These are phyloP conservation scores for Trematocara variabile DNA, from an alignment of 2,113 vertebrate genomes.

Conservation along the genomic window DNA sequence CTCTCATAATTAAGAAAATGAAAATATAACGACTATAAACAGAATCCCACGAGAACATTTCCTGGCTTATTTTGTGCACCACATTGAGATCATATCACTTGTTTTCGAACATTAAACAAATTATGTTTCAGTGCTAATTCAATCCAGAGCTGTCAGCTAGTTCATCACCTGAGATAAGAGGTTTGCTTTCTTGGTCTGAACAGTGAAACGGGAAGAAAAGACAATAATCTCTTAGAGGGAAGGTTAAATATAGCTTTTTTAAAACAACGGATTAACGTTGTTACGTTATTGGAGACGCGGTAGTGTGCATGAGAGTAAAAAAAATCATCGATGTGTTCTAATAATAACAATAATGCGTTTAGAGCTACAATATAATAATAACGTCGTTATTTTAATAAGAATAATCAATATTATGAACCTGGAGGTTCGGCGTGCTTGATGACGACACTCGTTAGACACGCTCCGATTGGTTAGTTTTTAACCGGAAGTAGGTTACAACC, in stretches of 20 bases:
- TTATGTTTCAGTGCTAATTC: not conserved
- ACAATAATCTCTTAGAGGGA: not conserved
- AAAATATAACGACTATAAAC: slow-evolving; percentile 2
- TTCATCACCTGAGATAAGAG: slow-evolving; percentile 1
- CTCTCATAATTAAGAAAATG: not conserved
- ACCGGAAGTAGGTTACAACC: slow-evolving; percentile 50
- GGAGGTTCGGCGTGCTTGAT: slow-evolving; percentile 16
- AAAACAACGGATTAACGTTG: not conserved
- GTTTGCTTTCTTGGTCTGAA: not conserved
- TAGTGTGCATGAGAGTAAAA: not conserved
- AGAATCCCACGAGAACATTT: slow-evolving; percentile 6
- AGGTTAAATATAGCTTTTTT: not conserved
- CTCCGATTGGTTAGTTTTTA: slow-evolving; percentile 36
- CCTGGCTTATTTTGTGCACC: not conserved
- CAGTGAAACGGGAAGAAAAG: not conserved
- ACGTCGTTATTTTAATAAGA: not conserved
- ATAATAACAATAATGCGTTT: not conserved
- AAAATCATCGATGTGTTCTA: not conserved
- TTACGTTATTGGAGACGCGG: not conserved
- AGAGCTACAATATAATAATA: not conserved
- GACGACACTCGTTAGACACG: slow-evolving; percentile 9
- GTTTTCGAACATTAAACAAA: not conserved
- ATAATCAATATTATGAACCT: not conserved
- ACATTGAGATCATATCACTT: not conserved
- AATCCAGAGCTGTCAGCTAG: not conserved